phyloP scores from a whole-genome alignment of 1,140 invertebrate species.

The Tetranychus cinnabarinus region DNA sequence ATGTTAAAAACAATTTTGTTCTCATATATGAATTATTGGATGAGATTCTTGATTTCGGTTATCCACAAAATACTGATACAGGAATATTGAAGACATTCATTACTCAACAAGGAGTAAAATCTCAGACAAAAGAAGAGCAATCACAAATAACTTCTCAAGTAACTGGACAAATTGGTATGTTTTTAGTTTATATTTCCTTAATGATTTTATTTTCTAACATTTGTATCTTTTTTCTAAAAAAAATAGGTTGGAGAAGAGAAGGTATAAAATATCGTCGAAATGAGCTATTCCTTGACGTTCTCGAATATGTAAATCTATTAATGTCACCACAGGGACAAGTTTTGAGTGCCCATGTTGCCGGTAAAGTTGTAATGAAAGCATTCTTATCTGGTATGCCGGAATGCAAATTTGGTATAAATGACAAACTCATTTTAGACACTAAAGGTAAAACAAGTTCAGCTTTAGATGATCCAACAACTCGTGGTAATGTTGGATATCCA shows the following conservation, averaged over 20 bases:
- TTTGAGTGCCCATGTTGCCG: constrained; percentile 92
- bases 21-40: constrained; percentile 96
- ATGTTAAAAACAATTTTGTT: constrained; percentile 99
- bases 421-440: constrained; percentile 96
- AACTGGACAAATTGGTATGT: constrained; percentile 10
- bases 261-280: constrained; percentile 98
- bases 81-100: constrained; percentile 98
- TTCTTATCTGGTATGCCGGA: constrained; percentile 99
- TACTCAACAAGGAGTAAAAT: constrained; percentile 96
- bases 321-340: constrained; percentile 99
- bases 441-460: constrained; percentile 44
- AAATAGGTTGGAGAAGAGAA: constrained; percentile 97
- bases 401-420: constrained; percentile 99
- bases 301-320: constrained; percentile 94
- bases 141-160: constrained; percentile 94
- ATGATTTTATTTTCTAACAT: too few species aligned
- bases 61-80: constrained; percentile 98
- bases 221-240: too few species aligned
- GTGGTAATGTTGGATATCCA: constrained; percentile 16
- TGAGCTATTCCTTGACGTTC: constrained; percentile 93
- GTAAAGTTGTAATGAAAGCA: constrained; percentile 98
- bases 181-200: background rate
- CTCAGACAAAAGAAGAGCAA: constrained; percentile 95
- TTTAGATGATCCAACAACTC: constrained; percentile 47
- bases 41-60: constrained; percentile 98